Conservation (phyloP, 2,113 vertebrate species). For the Melospiza georgiana region DNA sequence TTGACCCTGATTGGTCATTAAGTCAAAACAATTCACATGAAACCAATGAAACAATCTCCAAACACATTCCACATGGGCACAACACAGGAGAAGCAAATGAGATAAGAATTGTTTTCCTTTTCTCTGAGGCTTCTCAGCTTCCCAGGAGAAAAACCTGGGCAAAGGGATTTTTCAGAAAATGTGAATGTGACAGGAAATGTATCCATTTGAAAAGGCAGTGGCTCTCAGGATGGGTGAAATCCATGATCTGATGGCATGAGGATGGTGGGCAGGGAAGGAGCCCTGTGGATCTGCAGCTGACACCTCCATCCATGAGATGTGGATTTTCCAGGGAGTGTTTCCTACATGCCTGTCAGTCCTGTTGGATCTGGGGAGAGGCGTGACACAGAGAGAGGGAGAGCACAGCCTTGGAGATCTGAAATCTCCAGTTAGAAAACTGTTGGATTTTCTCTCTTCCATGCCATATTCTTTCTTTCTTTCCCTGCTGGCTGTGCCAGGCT, state of each 20-base stretch:
- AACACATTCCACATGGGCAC: no score
- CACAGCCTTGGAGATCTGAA: accelerated
- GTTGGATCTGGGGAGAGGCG: background rate
- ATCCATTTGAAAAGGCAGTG: background rate
- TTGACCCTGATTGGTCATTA: no score
- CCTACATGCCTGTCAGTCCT: accelerated
- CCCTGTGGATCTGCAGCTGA: background rate
- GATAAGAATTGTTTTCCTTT: no score
- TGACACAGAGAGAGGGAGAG: background rate
- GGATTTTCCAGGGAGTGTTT: background rate
- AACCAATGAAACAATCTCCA: no score
- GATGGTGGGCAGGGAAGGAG: background rate
- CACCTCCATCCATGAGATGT: background rate
- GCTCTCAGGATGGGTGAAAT: accelerated
- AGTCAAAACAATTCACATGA: no score
- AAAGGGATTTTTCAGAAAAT: no score
- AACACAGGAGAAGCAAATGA: no score
- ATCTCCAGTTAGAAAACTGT: background rate
- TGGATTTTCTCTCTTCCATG: background rate
- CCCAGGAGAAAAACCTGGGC: no score
- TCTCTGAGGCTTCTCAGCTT: no score
- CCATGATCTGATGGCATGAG: accelerated
- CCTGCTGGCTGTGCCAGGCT: constrained; percentile 61
- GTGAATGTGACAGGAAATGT: background rate
- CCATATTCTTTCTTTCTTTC: background rate